Evolutionary conservation across 1,140 invertebrate genomes (phyloP).

Genomic region (Tenebrio molitor): DNA sequence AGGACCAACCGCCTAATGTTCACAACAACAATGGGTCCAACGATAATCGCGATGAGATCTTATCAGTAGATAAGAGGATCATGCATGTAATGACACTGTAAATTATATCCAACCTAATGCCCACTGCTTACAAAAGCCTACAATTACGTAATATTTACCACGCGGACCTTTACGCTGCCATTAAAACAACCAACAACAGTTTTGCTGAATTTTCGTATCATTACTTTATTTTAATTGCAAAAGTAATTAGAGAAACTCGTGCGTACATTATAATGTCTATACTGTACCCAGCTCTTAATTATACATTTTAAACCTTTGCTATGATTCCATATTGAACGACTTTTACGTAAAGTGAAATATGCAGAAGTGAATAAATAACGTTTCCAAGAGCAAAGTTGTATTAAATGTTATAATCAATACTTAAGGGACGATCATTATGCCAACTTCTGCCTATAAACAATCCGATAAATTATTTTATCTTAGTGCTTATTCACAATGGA

Average conservation of each 20-base stretch:
- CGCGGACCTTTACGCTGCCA: constrained; percentile 22
- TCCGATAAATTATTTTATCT: no score
- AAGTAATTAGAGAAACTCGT: constrained; percentile 29
- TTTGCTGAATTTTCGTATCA: constrained; percentile 13
- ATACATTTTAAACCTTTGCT: no score
- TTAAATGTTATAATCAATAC: no score
- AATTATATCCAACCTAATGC: constrained; percentile 61
- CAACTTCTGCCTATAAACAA: no score
- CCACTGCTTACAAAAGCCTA: constrained; percentile 57
- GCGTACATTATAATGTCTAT: no score
- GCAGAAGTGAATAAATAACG: no score
- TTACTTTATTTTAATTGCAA: background rate
- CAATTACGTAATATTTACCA: constrained; percentile 53
- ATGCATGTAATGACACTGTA: constrained; percentile 63
- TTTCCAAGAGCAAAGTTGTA: no score
- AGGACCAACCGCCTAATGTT: constrained; percentile 50
- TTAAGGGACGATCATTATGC: no score
- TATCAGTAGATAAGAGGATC: constrained; percentile 59
- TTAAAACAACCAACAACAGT: constrained; percentile 4
- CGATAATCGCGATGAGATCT: constrained; percentile 57
- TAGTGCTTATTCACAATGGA: no score
- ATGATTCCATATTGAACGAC: no score
- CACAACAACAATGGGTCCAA: constrained; percentile 48
- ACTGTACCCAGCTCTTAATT: no score
- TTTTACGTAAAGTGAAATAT: no score